phyloP scores from a whole-genome alignment of 2,113 vertebrate genomes.

The Fulmarus glacialis region DNA sequence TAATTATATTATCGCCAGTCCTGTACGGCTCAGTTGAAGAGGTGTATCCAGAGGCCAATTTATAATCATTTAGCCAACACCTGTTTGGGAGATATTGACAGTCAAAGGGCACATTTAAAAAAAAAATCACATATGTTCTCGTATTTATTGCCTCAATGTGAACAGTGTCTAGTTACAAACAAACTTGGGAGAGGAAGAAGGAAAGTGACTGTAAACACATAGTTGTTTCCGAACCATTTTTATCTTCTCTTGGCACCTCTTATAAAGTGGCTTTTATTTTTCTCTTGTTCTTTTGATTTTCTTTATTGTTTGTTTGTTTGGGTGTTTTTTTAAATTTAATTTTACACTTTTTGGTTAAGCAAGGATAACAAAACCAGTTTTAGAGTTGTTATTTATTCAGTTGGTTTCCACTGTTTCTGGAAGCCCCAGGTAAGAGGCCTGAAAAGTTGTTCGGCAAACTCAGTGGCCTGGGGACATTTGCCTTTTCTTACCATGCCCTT shows the following conservation, averaged over 20 bases:
- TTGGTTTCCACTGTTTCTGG: neutral
- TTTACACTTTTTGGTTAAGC: neutral
- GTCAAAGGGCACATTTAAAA: constrained; percentile 87
- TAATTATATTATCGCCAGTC: constrained; percentile 97
- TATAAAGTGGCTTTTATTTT: neutral
- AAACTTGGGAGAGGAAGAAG: constrained; percentile 68
- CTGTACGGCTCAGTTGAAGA: constrained; percentile 91
- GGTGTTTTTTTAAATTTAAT: neutral
- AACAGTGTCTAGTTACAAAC: constrained; percentile 66
- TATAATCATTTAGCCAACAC: constrained; percentile 99
- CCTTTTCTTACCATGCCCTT: neutral
- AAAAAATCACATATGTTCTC: constrained; percentile 84
- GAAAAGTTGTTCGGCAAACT: neutral
- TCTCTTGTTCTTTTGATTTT: neutral
- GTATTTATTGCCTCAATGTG: constrained; percentile 82
- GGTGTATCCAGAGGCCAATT: constrained; percentile 98
- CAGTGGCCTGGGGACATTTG: neutral
- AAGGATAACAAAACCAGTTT: neutral
- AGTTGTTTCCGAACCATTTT: neutral
- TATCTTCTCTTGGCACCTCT: constrained; percentile 42
- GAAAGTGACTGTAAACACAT: constrained; percentile 45
- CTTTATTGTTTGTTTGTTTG: neutral
- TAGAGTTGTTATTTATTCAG: neutral
- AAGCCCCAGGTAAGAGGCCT: neutral
- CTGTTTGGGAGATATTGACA: constrained; percentile 95